Evolutionary conservation across 2,888 invertebrate genomes (phyloP).

Genomic region (Lamproptera curius): DNA sequence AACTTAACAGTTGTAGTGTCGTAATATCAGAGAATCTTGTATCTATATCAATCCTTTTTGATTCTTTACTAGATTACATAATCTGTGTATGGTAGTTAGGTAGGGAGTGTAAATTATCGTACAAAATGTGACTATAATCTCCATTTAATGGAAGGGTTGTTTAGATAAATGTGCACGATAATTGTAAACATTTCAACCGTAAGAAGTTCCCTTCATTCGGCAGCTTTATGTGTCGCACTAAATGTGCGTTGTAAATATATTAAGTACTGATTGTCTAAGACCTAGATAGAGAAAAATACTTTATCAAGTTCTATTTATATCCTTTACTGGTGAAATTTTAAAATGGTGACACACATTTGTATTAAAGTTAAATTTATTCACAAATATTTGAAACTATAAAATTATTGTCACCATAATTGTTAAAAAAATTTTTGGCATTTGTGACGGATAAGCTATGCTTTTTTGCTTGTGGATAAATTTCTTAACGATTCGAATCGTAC

Average conservation of each 20-base stretch:
- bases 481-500: background rate
- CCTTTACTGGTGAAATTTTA: background rate
- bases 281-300: slow-evolving; percentile 62
- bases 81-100: slow-evolving; percentile 27
- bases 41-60: slow-evolving; percentile 34
- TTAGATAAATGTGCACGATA: slow-evolving; percentile 29
- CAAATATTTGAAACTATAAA: background rate
- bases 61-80: slow-evolving; percentile 39
- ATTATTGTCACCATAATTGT: background rate
- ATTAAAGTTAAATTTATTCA: background rate
- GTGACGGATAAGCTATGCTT: slow-evolving; percentile 1
- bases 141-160: slow-evolving; percentile 45
- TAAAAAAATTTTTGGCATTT: background rate
- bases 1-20: slow-evolving; percentile 10
- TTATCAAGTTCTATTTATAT: slow-evolving; percentile 21
- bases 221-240: slow-evolving; percentile 65
- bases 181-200: slow-evolving; percentile 31
- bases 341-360: background rate
- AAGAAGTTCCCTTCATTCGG: slow-evolving; percentile 60
- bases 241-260: slow-evolving; percentile 54
- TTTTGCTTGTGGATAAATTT: slow-evolving; percentile 9
- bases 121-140: slow-evolving; percentile 73
- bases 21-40: slow-evolving; percentile 23
- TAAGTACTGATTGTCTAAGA: slow-evolving; percentile 62
- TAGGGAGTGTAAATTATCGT: slow-evolving; percentile 55